Evolutionary conservation across 2,888 invertebrate genomes (phyloP), one percentile per base, ranked within the genome.

Genomic region (Pristionchus exspectatus): DNA sequence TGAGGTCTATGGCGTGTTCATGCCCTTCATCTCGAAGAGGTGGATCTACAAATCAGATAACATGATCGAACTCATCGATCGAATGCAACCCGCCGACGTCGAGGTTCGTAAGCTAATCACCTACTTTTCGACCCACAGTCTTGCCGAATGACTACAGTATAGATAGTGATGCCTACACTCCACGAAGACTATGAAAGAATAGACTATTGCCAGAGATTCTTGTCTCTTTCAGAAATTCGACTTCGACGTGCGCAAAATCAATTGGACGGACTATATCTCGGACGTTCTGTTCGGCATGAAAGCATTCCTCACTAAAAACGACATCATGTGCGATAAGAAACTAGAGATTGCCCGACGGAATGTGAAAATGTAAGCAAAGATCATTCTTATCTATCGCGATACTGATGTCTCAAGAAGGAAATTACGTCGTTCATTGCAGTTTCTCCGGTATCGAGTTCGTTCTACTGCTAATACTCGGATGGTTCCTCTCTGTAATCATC

Each of bases 201-300:
- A 59, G 59, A 24, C 24, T 63, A 1, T 63, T 24, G 59, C 7
- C 4, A 63, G 7, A 18, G 4, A 63, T 24, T 63, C 16, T 24
- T 7, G 9, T 50, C 3, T 50, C 59, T 59, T 85, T 7, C 50
- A 85, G 84, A 56, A 24, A 33, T 85, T 85, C 84, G 84, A 85
- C 38, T 85, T 85, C 59, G 84, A 85, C 59, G 50, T 85, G 1
- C 84, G 84, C 30, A 85, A 85, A 21, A 85, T 85, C 84, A 33
- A 85, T 30, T 85, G 84, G 84, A 85, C 30, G 24, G 59, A 56
- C 1, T 85, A 85, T 24, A 33, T 85, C 33, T 59, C 84, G 9
- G 84, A 85, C 27, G 56, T 85, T 21, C 21, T 85, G 7, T 59
- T 85, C 84, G 84, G 84, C 27, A 85, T 85, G 59, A 56, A 59